These are phyloP conservation scores for Lithobates sylvaticus DNA, from an alignment of 2,797 vertebrate genomes.

Conservation along the genomic window DNA sequence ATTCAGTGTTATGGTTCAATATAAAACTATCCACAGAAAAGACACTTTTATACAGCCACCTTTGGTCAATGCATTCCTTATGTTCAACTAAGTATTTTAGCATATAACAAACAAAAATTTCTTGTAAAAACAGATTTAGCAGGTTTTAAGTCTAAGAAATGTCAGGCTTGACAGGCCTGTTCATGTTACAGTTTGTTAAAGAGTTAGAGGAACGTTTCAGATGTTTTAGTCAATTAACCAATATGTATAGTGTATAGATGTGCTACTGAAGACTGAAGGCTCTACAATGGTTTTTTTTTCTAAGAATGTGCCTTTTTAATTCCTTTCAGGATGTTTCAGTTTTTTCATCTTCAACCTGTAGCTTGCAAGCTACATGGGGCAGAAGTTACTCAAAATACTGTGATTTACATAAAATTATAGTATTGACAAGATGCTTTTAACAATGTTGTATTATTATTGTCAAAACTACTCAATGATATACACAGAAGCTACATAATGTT, in stretches of 20 bases:
- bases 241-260: not conserved
- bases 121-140: conserved; percentile 23
- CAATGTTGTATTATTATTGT: no score
- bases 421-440: no score
- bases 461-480: no score
- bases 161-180: not conserved
- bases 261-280: not conserved
- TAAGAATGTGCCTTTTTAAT: not conserved
- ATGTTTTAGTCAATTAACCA: conserved; percentile 4
- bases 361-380: not conserved
- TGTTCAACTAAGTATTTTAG: conserved; percentile 45
- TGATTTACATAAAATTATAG: no score
- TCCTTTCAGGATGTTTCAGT: not conserved
- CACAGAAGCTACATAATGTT: no score
- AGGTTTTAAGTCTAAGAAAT: not conserved
- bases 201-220: conserved; percentile 8
- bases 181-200: conserved; percentile 21
- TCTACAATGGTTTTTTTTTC: not conserved
- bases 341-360: not conserved
- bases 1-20: conserved; percentile 34
- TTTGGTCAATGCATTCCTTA: conserved; percentile 56
- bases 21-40: conserved; percentile 41
- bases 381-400: no score
- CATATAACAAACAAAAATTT: conserved; percentile 36
- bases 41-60: conserved; percentile 30